These are phyloP conservation scores for Metellina segmentata DNA, from an alignment of 2,888 invertebrate species.

Conservation along the genomic window DNA sequence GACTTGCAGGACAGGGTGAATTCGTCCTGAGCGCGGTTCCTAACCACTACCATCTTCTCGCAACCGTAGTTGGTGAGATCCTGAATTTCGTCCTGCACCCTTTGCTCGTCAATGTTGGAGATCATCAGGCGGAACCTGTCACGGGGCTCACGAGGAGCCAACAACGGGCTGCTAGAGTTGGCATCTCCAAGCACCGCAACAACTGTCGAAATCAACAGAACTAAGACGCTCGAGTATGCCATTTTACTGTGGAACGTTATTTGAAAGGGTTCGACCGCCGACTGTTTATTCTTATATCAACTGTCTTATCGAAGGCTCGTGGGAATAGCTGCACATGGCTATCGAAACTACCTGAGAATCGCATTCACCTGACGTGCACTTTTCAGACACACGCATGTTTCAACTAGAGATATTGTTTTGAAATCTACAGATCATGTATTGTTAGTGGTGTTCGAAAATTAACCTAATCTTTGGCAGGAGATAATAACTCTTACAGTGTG, in stretches of 20 bases:
- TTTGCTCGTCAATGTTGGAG: conserved; percentile 41
- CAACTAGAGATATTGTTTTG: too few relatives aligned
- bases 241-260: neutral
- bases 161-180: neutral
- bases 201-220: conserved; percentile 4
- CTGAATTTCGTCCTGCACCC: conserved; percentile 48
- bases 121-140: conserved; percentile 58
- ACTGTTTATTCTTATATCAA: conserved; percentile 41
- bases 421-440: too few relatives aligned
- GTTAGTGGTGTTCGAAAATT: too few relatives aligned
- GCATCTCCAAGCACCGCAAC: neutral
- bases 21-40: conserved; percentile 44
- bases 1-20: conserved; percentile 49
- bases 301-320: conserved; percentile 47
- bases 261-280: neutral
- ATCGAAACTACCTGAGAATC: neutral
- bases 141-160: conserved; percentile 19
- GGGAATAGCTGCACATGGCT: conserved; percentile 44
- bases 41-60: conserved; percentile 64
- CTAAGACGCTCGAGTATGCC: neutral
- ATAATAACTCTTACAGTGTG: too few relatives aligned
- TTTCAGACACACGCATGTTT: neutral
- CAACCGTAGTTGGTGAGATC: conserved; percentile 64
- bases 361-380: neutral
- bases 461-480: too few relatives aligned